phyloP scores from a whole-genome alignment of 64 coral and sea anemone genomes.

The Porites australiensis region DNA sequence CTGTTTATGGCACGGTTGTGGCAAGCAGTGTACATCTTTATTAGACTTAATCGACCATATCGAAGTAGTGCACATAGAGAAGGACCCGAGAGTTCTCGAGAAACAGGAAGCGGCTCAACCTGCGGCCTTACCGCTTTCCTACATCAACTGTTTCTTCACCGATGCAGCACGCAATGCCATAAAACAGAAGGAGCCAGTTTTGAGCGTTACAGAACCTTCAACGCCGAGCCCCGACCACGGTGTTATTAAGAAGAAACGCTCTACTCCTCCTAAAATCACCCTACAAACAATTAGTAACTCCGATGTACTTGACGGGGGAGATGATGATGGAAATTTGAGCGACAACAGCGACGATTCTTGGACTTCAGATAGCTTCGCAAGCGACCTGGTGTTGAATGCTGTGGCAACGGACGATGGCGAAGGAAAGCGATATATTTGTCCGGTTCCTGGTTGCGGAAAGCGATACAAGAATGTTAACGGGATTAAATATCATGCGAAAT shows the following conservation, averaged over 20 bases:
- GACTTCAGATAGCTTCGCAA: conserved; percentile 92
- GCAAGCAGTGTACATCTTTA: conserved; percentile 95
- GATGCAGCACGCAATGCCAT: conserved; percentile 91
- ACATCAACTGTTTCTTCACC: conserved; percentile 99
- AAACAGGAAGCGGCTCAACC: conserved; percentile 98
- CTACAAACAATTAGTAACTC: conserved; percentile 54
- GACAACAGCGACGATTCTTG: conserved; percentile 99
- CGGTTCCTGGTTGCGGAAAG: conserved; percentile 95
- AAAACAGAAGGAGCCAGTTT: conserved; percentile 92
- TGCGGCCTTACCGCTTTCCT: conserved; percentile 94
- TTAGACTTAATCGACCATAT: conserved; percentile 99
- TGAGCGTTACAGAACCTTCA: conserved; percentile 58
- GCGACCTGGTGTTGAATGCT: conserved; percentile 89
- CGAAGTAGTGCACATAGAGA: conserved; percentile 98
- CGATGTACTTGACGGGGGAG: conserved; percentile 81
- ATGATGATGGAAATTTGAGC: conserved; percentile 98
- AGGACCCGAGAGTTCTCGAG: conserved; percentile 94
- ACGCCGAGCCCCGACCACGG: conserved; percentile 79
- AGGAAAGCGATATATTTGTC: conserved; percentile 97
- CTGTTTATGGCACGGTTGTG: conserved; percentile 99
- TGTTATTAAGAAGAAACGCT: conserved; percentile 83
- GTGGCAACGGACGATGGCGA: conserved; percentile 97
- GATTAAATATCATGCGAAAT: conserved; percentile 99
- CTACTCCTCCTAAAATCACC: conserved; percentile 79
- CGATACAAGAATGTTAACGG: conserved; percentile 99